phyloP scores from a whole-genome alignment of 2,797 vertebrate genomes.

The Alcedo quadribrachys region DNA sequence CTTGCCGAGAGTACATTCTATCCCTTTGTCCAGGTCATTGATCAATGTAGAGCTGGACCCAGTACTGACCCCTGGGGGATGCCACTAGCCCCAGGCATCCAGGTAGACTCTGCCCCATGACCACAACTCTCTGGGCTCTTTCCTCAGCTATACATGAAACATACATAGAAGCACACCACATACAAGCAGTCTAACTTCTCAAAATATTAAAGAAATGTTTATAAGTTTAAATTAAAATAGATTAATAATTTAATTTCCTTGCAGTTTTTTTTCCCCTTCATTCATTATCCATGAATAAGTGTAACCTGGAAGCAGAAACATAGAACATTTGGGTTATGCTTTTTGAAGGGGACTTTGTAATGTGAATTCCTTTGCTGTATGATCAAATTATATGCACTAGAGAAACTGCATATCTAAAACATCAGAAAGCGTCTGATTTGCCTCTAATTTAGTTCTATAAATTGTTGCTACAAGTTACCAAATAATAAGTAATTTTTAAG shows the following conservation, averaged over 20 bases:
- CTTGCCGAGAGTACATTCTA: too few species aligned
- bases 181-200: neutral
- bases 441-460: constrained; percentile 61
- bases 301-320: constrained; percentile 22
- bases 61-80: too few species aligned
- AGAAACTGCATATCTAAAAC: constrained; percentile 29
- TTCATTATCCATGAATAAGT: constrained; percentile 57
- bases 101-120: too few species aligned
- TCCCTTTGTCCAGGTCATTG: too few species aligned
- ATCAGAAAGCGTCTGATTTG: constrained; percentile 23
- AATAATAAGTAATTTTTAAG: constrained; percentile 53
- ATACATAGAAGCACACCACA: neutral
- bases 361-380: constrained; percentile 7
- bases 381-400: neutral
- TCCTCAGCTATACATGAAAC: neutral
- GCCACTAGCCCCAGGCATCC: too few species aligned
- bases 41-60: too few species aligned
- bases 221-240: neutral
- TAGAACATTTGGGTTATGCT: neutral
- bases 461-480: constrained; percentile 49
- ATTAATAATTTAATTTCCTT: constrained; percentile 21
- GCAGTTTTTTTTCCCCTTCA: neutral
- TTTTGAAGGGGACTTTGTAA: neutral
- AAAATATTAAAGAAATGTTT: neutral
- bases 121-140: too few species aligned